Conservation (phyloP, 2,888 invertebrate species). For the Agriopis marginaria region DNA sequence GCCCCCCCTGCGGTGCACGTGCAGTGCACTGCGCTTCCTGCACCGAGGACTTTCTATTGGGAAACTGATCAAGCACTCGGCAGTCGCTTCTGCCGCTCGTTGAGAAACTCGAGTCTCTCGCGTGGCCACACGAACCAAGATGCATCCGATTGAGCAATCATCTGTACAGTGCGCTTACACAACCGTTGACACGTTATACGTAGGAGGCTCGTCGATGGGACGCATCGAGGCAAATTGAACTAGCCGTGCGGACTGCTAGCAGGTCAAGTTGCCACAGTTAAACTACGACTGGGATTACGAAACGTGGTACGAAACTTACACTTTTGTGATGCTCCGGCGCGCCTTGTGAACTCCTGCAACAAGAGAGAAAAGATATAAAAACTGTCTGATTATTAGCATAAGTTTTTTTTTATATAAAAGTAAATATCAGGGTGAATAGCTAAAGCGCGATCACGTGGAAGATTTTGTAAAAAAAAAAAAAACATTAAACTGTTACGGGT, state of each 20-base stretch:
- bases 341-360: slow-evolving; percentile 61
- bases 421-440: no score
- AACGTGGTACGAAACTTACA: slow-evolving; percentile 64
- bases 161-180: slow-evolving; percentile 73
- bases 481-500: no score
- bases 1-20: slow-evolving; percentile 61
- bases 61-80: slow-evolving; percentile 70
- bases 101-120: slow-evolving; percentile 81
- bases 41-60: slow-evolving; percentile 84
- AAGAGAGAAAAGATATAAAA: slow-evolving; percentile 34
- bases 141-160: slow-evolving; percentile 81
- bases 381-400: no score
- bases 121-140: slow-evolving; percentile 71
- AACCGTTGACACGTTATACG: slow-evolving; percentile 59
- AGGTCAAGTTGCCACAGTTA: slow-evolving; percentile 23
- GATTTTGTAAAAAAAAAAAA: no score
- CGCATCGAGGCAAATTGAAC: slow-evolving; percentile 46
- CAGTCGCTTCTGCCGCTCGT: slow-evolving; percentile 61
- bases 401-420: no score
- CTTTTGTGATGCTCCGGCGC: slow-evolving; percentile 60
- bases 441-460: no score
- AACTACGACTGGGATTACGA: slow-evolving; percentile 16
- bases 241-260: slow-evolving; percentile 38
- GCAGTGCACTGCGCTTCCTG: slow-evolving; percentile 77
- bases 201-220: slow-evolving; percentile 49